A percentile compares a stretch with the other conserved stretches of the same genome.
Conservation (phyloP, 2,113 vertebrate species). For the Eudyptes chrysolophus region DNA sequence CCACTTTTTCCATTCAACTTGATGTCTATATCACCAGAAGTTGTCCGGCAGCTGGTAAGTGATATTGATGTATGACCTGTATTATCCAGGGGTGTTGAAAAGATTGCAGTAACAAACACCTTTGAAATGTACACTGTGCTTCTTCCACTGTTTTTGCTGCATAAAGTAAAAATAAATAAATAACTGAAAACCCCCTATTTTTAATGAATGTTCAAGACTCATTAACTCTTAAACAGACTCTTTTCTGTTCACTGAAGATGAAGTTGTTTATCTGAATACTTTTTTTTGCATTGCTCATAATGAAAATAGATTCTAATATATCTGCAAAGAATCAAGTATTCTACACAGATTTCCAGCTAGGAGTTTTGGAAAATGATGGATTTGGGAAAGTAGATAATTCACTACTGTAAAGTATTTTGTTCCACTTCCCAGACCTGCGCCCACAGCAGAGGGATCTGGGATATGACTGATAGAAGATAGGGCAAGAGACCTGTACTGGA, state of each 20-base stretch:
- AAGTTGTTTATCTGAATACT: neutral
- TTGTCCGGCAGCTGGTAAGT: constrained; percentile 58
- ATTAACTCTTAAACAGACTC: neutral
- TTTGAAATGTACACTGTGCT: constrained; percentile 64
- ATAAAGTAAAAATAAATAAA: neutral
- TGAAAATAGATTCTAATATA: neutral
- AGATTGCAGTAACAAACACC: constrained; percentile 50
- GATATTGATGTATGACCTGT: neutral
- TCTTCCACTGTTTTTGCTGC: constrained; percentile 67
- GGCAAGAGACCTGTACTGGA: neutral
- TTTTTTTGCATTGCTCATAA: neutral
- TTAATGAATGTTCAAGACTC: neutral
- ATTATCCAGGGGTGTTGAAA: constrained; percentile 13
- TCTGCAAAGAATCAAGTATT: neutral
- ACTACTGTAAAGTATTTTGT: neutral
- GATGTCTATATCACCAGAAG: constrained; percentile 16
- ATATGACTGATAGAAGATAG: neutral
- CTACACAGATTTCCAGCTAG: neutral
- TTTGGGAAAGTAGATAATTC: neutral
- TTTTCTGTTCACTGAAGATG: neutral
- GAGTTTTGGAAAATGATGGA: neutral
- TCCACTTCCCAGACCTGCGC: neutral
- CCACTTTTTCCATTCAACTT: constrained; percentile 21
- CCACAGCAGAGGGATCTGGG: neutral
- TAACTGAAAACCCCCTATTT: neutral